Evolutionary conservation across 1,140 invertebrate species (phyloP).

Genomic region (Drosophila lowei): DNA sequence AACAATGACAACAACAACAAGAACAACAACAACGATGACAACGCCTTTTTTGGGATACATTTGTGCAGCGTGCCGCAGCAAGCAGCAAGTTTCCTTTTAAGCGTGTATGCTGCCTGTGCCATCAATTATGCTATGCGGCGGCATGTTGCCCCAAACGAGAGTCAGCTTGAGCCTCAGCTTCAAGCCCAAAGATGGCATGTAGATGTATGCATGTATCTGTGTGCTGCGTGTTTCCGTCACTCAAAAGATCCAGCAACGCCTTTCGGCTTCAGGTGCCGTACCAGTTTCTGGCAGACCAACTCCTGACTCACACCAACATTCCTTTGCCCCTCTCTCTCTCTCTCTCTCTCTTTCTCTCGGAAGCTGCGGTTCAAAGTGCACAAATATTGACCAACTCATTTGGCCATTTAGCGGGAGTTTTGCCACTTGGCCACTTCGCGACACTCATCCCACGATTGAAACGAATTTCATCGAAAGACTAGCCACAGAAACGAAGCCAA

Average conservation of each 20-base stretch:
- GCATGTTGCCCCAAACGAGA: slow-evolving; percentile 58
- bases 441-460: slow-evolving; percentile 25
- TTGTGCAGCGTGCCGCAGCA: slow-evolving; percentile 36
- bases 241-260: background rate
- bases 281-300: slow-evolving; percentile 44
- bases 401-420: slow-evolving; percentile 30
- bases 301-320: slow-evolving; percentile 41
- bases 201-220: slow-evolving; percentile 36
- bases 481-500: background rate
- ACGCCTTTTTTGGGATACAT: slow-evolving; percentile 71
- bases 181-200: slow-evolving; percentile 61
- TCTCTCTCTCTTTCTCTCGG: slow-evolving; percentile 1
- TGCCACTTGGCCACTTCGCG: slow-evolving; percentile 22
- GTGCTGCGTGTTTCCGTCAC: slow-evolving; percentile 27
- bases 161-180: slow-evolving; percentile 10
- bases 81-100: slow-evolving; percentile 77
- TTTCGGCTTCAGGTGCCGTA: slow-evolving; percentile 41
- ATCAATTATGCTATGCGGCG: slow-evolving; percentile 68
- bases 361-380: slow-evolving; percentile 52
- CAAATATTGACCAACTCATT: slow-evolving; percentile 68
- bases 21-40: slow-evolving; percentile 54
- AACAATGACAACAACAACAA: slow-evolving; percentile 22
- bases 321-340: slow-evolving; percentile 4
- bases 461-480: slow-evolving; percentile 35
- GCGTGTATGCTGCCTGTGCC: slow-evolving; percentile 62